Base-by-base conservation (phyloP, 2,113 vertebrate genomes). In the Pipa parva region DNA sequence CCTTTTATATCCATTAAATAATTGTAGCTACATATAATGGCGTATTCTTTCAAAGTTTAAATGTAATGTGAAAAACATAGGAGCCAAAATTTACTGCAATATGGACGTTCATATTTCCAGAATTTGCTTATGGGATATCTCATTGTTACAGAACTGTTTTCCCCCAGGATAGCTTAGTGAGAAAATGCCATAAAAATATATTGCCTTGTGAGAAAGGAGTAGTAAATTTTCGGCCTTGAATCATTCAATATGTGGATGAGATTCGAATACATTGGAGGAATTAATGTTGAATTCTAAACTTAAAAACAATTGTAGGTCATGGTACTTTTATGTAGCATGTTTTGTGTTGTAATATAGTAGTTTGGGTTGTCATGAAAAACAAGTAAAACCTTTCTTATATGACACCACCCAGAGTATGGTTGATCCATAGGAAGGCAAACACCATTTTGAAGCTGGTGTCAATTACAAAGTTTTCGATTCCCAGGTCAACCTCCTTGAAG, bases 1-100 rank as follows among this genome's bases (percentile, higher is more conserved):
- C 65, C 59, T 60, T 42, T 69, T 70, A 36, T 39, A 45, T 70
- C 48, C 66, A 70, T 61, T 61, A 61, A 49, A 33, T 61, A 37
- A 68, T 52, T 68, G 56, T 33, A 39, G 55, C 49, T 21, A 46
- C 21, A n/a, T 33, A 17, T 51, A 51, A 50, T 15, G 26, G 46
- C 9, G 4, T 24, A 51, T 42, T 5, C 29, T 54, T 51, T 6
- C 18, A 22, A 61, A 45, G 31, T 17, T 13, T 11, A 36, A 20
- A 36, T 24, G 22, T 29, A 36, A 36, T 33, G 22, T 8, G 33
- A 54, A 52, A 49, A 27, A 12, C 12, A 39, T 27, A 50, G 18
- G 25, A 49, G 22, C 46, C 13, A 17, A 51, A 67, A 67, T 39
- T 27, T 59, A 56, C 45, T 8, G 50, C 20, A 60, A 59, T 21